Evolutionary conservation across 2,888 invertebrate genomes (phyloP).

Genomic region (Dioctria linearis): DNA sequence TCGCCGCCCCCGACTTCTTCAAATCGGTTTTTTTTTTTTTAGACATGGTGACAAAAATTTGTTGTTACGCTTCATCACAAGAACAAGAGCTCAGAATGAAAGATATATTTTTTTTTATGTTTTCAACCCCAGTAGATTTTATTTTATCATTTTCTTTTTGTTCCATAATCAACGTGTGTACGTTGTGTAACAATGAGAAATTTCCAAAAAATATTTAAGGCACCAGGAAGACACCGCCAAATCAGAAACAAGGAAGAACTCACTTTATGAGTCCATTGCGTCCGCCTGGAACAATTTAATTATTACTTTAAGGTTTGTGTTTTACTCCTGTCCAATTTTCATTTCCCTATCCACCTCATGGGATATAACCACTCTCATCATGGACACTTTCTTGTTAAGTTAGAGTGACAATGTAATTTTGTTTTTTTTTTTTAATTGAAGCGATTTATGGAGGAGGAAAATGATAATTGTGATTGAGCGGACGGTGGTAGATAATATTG

Average conservation of each 20-base stretch:
- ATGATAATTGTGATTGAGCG: conserved; percentile 17
- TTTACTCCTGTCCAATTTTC: no score
- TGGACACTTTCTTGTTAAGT: conserved; percentile 2
- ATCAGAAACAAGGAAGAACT: not conserved
- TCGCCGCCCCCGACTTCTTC: not conserved
- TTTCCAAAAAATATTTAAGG: conserved; percentile 5
- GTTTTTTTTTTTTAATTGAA: conserved; percentile 24
- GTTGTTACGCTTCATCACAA: not conserved
- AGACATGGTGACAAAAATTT: not conserved
- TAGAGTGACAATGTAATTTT: conserved; percentile 22
- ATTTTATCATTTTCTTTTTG: no score
- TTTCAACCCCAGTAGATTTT: not conserved
- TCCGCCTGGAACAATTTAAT: conserved; percentile 34
- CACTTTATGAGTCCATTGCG: conserved; percentile 8
- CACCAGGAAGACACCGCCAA: no score
- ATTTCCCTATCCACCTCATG: not conserved
- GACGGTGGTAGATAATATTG: no score
- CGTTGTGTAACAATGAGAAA: not conserved
- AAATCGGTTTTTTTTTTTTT: no score
- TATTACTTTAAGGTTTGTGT: conserved; percentile 20
- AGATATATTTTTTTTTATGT: not conserved
- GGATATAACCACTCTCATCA: not conserved
- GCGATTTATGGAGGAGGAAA: conserved; percentile 17
- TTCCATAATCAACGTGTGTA: no score
- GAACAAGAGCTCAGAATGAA: not conserved